phyloP scores from a whole-genome alignment of 1,140 invertebrate genomes.

The Zelostemma sp. region DNA sequence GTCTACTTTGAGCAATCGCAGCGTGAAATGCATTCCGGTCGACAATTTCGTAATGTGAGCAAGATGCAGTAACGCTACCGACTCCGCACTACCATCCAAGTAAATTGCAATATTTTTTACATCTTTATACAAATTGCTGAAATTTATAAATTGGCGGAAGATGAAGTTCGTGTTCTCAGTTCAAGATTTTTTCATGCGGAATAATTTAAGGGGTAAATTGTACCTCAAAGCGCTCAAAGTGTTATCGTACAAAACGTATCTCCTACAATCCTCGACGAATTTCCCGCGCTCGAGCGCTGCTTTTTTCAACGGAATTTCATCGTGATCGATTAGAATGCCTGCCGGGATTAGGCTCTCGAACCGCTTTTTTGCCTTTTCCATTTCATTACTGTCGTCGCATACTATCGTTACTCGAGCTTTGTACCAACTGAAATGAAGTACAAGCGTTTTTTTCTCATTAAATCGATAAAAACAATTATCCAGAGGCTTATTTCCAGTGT shows the following conservation, averaged over 20 bases:
- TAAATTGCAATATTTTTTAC: constrained; percentile 44
- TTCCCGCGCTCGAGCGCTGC: constrained; percentile 49
- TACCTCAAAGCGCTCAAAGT: constrained; percentile 51
- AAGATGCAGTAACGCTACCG: constrained; percentile 47
- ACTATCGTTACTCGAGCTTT: constrained; percentile 71
- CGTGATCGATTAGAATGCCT: constrained; percentile 52
- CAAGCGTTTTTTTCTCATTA: neutral
- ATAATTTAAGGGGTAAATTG: constrained; percentile 37
- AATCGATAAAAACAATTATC: too few species aligned
- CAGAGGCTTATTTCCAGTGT: too few species aligned
- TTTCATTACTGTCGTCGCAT: constrained; percentile 59
- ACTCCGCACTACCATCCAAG: constrained; percentile 48
- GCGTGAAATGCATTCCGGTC: constrained; percentile 26
- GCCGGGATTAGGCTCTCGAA: constrained; percentile 61
- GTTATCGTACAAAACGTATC: constrained; percentile 45
- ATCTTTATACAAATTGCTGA: constrained; percentile 49
- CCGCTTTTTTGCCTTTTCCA: constrained; percentile 60
- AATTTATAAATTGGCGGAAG: constrained; percentile 21
- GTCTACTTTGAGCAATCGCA: constrained; percentile 1
- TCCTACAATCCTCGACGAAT: constrained; percentile 38
- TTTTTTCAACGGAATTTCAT: constrained; percentile 46
- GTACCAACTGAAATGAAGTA: constrained; percentile 61
- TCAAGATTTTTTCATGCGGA: neutral
- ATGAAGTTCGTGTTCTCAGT: neutral
- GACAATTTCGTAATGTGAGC: constrained; percentile 37